Conservation (phyloP, 2,888 invertebrate genomes). For the Drosophila seclusa region DNA sequence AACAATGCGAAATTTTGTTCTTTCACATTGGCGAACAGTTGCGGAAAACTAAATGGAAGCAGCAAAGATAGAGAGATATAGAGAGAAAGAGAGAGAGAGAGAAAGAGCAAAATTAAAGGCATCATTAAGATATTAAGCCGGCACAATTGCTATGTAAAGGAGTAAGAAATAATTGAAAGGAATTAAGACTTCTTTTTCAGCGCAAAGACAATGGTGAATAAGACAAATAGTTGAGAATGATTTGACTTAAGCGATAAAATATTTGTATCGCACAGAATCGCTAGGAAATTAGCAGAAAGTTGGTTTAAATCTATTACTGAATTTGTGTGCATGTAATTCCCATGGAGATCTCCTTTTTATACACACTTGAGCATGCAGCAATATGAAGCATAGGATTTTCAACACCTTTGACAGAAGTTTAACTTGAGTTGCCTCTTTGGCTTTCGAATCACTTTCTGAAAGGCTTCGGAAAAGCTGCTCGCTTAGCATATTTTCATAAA, state of each 20-base stretch:
- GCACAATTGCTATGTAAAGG: constrained; percentile 14
- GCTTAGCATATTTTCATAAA: constrained; percentile 36
- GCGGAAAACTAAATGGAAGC: constrained; percentile 7
- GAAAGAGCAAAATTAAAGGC: constrained; percentile 7
- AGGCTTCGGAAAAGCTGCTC: constrained; percentile 39
- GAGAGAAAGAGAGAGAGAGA: not conserved
- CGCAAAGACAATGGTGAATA: constrained; percentile 13
- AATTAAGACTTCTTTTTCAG: constrained; percentile 10
- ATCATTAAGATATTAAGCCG: constrained; percentile 32
- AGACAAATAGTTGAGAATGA: constrained; percentile 5
- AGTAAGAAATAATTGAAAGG: constrained; percentile 21
- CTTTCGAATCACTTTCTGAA: constrained; percentile 18
- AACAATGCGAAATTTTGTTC: constrained; percentile 11
- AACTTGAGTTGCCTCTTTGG: constrained; percentile 6
- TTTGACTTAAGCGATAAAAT: not conserved
- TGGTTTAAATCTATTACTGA: not conserved
- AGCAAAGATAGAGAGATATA: not conserved
- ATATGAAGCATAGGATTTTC: not conserved
- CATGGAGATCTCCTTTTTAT: not conserved
- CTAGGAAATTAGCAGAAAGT: not conserved
- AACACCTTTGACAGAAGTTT: constrained; percentile 20
- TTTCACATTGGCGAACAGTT: constrained; percentile 3
- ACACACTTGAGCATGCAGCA: not conserved
- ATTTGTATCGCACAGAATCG: not conserved
- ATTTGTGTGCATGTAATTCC: not conserved